A percentile compares a stretch with the other conserved stretches of the same genome.
Conservation (phyloP, 2,888 invertebrate genomes). For the Barypeithes pellucidus region DNA sequence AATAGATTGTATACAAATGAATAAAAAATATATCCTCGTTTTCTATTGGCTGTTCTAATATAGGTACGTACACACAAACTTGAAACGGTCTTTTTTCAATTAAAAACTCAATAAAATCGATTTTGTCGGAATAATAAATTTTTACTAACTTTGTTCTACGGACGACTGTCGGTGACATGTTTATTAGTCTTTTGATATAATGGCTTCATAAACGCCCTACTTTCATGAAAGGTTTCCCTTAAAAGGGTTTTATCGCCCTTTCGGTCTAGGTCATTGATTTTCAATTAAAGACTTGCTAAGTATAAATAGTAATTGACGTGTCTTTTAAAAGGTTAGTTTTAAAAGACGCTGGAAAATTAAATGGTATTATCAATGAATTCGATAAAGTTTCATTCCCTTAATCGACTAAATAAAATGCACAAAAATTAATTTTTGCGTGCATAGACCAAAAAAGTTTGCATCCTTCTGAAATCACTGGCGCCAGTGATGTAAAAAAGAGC, state of each 20-base stretch:
- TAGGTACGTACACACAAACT: too few species aligned
- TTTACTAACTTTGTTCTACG: slow-evolving; percentile 4
- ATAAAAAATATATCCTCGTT: too few species aligned
- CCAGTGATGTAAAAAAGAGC: too few species aligned
- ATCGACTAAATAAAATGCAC: too few species aligned
- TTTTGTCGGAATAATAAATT: slow-evolving; percentile 15
- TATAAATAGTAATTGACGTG: not conserved
- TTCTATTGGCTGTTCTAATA: not conserved
- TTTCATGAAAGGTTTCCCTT: slow-evolving; percentile 22
- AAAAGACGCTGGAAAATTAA: not conserved
- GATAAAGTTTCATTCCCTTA: too few species aligned
- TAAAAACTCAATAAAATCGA: slow-evolving; percentile 29
- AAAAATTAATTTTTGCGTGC: too few species aligned
- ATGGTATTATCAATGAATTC: not conserved
- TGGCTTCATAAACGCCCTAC: slow-evolving; percentile 12
- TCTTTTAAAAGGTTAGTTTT: not conserved
- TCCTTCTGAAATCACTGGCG: too few species aligned
- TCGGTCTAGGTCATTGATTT: slow-evolving; percentile 14
- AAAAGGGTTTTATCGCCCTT: slow-evolving; percentile 1
- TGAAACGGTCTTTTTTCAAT: slow-evolving; percentile 18
- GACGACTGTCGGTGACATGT: slow-evolving; percentile 23
- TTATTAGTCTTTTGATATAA: slow-evolving; percentile 26
- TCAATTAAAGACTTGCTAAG: slow-evolving; percentile 1
- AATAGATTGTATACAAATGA: too few species aligned
- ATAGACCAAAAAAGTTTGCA: too few species aligned